A percentile compares a stretch with the other conserved stretches of the same genome.
These are phyloP conservation scores for Noctua pronuba DNA, from an alignment of 2,888 invertebrate species.

Conservation along the genomic window DNA sequence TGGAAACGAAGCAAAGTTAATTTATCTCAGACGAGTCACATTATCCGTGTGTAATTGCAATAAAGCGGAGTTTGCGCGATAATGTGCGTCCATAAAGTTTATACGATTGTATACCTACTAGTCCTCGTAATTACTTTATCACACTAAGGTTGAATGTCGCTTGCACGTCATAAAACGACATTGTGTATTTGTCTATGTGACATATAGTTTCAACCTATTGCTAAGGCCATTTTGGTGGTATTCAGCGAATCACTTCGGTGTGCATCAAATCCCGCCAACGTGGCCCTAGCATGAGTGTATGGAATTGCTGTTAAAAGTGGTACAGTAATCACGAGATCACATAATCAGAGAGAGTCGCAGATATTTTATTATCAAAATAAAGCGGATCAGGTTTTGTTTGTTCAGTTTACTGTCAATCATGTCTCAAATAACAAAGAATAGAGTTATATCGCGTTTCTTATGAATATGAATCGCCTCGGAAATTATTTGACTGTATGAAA, in stretches of 20 bases:
- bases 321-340: background rate
- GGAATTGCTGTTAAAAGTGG: background rate
- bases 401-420: slow-evolving; percentile 26
- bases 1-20: slow-evolving; percentile 10
- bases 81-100: slow-evolving; percentile 30
- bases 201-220: background rate
- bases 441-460: background rate
- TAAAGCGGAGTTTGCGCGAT: slow-evolving; percentile 3
- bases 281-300: background rate
- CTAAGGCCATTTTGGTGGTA: background rate
- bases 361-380: slow-evolving; percentile 11
- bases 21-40: slow-evolving; percentile 11
- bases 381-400: slow-evolving; percentile 6
- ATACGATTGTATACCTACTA: slow-evolving; percentile 16
- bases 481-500: background rate
- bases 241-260: background rate
- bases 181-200: background rate
- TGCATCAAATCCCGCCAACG: background rate
- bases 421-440: slow-evolving; percentile 5
- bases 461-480: background rate
- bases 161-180: background rate
- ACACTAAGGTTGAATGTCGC: background rate
- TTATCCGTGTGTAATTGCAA: slow-evolving; percentile 22
- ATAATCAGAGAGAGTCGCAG: slow-evolving; percentile 6
- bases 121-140: background rate